Evolutionary conservation across 2,888 invertebrate genomes (phyloP), one percentile per base, ranked within the genome.

Genomic region (Bombylius discolor): DNA sequence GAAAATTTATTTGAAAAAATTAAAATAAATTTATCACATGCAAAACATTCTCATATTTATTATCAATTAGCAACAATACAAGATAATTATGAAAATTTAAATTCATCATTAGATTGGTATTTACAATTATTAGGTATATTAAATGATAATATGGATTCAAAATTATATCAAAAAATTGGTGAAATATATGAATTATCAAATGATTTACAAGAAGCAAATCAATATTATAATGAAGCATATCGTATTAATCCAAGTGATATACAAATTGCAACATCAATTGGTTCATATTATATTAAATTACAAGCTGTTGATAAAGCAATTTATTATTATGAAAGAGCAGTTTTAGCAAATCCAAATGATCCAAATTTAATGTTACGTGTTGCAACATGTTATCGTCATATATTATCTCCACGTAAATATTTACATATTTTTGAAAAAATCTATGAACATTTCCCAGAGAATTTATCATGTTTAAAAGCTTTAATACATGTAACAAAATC

Each of bases 401-500:
- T 85, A 56, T 92, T 92, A 36, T 85, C 79, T 56, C 72, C 79
- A 53, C 78, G 79, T 60, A 76, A 76, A 61, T 74, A 74, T 60
- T 58, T 74, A 56, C 68, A 67, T 50, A 66, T 74, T 63, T 74
- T 74, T 52, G 71, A 73, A 58, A 69, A 71, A 51, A 74, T 97
- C 66, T 89, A 96, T 68, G 78, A 82, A 31, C 82, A 84, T 62
- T 98, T 98, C 72, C 98, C 98, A 0, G 95, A 97, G 60, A 96
- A 97, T 71, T 81, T 90, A 1, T 94, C 95, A 68, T 97, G 97
- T 82, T 73, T 97, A 87, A 85, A 72, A 72, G 82, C 74, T 0
- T 56, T 74, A 13, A 67, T 74, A 56, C 72, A 74, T 60, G 70
- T 69, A 4, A 72, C 73, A n/a, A 72, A 71, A 49, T 68, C 71